phyloP scores from a whole-genome alignment of 2,797 vertebrate species.

The Crypturellus tataupa region DNA sequence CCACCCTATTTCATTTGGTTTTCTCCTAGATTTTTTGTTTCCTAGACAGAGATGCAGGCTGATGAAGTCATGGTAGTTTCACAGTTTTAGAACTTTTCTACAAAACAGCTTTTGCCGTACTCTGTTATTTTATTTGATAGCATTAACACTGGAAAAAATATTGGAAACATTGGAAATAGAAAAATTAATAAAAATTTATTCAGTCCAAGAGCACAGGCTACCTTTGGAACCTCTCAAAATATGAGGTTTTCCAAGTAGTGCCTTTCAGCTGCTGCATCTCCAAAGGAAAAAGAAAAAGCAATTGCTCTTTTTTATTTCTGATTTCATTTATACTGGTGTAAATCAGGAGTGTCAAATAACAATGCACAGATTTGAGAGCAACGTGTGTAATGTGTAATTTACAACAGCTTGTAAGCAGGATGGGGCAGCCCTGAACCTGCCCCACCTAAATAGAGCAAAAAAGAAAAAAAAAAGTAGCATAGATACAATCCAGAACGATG shows the following conservation, averaged over 20 bases:
- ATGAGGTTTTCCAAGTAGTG: background rate
- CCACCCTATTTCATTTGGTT: background rate
- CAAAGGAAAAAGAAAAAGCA: background rate
- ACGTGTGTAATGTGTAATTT: background rate
- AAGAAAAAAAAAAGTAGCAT: background rate
- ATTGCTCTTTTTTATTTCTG: background rate
- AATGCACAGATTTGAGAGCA: background rate
- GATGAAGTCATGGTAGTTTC: background rate
- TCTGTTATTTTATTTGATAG: background rate
- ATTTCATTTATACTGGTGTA: background rate
- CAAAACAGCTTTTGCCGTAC: background rate
- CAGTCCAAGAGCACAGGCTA: background rate
- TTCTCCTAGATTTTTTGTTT: background rate
- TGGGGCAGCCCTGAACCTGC: background rate
- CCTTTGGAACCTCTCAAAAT: background rate
- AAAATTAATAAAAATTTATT: background rate
- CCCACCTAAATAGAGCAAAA: background rate
- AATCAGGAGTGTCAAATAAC: background rate
- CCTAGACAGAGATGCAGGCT: background rate
- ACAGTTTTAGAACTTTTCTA: background rate
- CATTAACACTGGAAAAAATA: background rate
- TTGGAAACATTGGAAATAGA: background rate
- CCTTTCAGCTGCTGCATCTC: background rate
- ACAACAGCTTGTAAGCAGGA: background rate
- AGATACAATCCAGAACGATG: background rate